Evolutionary conservation across 2,113 vertebrate genomes (phyloP), one percentile per base, ranked within the genome.

Genomic region (Oenanthe oenanthe): DNA sequence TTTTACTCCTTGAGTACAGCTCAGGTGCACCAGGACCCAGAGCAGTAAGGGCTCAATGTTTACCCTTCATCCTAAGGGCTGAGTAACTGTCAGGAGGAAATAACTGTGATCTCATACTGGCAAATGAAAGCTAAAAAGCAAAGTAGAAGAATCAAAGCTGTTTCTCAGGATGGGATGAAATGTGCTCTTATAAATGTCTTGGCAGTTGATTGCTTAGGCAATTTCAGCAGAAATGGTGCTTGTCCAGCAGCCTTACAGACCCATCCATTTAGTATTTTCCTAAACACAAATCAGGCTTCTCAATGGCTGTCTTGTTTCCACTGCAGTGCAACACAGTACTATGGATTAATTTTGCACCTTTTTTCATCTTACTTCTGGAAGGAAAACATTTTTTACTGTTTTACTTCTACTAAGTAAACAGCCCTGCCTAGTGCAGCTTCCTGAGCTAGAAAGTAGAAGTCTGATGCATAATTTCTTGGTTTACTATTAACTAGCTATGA

Each of bases 401-500:
- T 87, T 74, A 53, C 65, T 75, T 72, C 31, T 57, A 16, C 42
- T 42, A 36, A 76, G 16, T 62, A 70, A 86, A 66, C 15, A 67
- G 25, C 11, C 48, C 47, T 85, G 43, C 20, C 45, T 38, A 25
- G 22, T 73, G 20, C 38, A 36, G 42, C 42, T 71, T 81, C 22
- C 53, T 4, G 17, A 31, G 34, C 21, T 38, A 56, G 61, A 89
- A 78, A 83, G 32, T 4, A 34, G 47, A 84, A 58, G 9, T 42
- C 18, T 61, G 21, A 75, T 40, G 67, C 24, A 17, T 38, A 12
- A 58, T 70, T 93, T 66, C 85, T 56, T 50, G 26, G 47, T 88
- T 94, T 83, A 22, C 34, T 66, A 90, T 95, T 95, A 96, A 96
- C 90, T 34, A 85, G 26, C 29, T 67, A 28, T 48, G 29, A 80